These are phyloP conservation scores for Odontomachus brunneus DNA, from an alignment of 1,140 invertebrate genomes.

Conservation along the genomic window DNA sequence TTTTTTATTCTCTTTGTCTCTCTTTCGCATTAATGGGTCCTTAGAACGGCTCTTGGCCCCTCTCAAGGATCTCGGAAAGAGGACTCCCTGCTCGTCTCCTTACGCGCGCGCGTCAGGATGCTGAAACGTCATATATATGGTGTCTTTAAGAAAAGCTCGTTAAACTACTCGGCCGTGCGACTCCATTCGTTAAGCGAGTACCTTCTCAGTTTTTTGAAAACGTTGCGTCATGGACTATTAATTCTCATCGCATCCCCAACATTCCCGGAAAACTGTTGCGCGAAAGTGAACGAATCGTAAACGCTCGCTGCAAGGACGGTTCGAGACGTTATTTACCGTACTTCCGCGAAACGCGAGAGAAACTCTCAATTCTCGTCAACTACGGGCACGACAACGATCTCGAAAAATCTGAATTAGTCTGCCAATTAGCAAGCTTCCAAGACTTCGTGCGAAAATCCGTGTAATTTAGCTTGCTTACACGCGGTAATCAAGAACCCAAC, in stretches of 20 bases:
- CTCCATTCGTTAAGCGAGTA: conserved; percentile 62
- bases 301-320: conserved; percentile 23
- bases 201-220: conserved; percentile 23
- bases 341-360: neutral
- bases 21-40: conserved; percentile 58
- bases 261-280: conserved; percentile 9
- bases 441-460: neutral
- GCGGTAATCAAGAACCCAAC: neutral
- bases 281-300: neutral
- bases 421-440: neutral
- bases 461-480: neutral
- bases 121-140: conserved; percentile 83
- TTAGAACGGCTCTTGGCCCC: conserved; percentile 77
- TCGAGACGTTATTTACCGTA: neutral
- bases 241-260: conserved; percentile 19
- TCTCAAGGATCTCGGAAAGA: conserved; percentile 80
- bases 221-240: conserved; percentile 29
- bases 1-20: conserved; percentile 63
- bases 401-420: too few relatives aligned
- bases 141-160: conserved; percentile 75
- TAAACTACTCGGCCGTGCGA: conserved; percentile 39
- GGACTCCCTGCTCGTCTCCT: conserved; percentile 75
- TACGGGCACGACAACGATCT: neutral
- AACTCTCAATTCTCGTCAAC: neutral
- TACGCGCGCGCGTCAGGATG: conserved; percentile 83